These are phyloP conservation scores for Neomorphus geoffroyi DNA, from an alignment of 2,797 vertebrate genomes.

Conservation along the genomic window DNA sequence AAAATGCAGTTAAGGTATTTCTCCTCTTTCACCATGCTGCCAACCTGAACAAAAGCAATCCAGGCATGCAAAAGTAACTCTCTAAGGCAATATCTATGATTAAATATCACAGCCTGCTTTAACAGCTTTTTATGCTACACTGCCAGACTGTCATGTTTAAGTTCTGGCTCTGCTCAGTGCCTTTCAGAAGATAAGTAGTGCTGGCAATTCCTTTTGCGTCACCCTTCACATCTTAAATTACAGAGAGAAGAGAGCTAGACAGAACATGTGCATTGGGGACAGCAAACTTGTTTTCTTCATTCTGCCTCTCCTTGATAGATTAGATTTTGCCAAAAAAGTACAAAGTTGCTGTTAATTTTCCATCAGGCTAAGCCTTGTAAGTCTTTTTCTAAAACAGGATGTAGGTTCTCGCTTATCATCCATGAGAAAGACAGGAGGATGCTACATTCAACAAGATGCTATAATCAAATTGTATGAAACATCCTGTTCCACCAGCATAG, in stretches of 20 bases:
- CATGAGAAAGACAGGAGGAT: not conserved
- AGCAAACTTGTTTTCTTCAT: not conserved
- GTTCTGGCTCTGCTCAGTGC: not conserved
- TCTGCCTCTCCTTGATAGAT: not conserved
- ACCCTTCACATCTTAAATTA: not conserved
- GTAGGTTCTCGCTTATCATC: not conserved
- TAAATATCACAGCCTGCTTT: conserved; percentile 15
- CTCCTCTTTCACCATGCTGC: not conserved
- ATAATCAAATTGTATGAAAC: not conserved
- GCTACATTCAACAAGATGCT: not conserved
- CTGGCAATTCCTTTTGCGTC: not conserved
- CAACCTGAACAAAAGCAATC: conserved; percentile 13
- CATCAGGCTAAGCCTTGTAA: not conserved
- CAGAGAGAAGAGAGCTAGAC: not conserved
- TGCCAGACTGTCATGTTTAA: not conserved
- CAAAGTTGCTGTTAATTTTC: not conserved
- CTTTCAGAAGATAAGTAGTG: not conserved
- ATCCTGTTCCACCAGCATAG: not conserved
- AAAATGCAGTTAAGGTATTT: not conserved
- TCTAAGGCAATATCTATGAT: not conserved
- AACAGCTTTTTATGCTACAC: conserved; percentile 26
- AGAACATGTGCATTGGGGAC: not conserved
- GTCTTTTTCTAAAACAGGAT: not conserved
- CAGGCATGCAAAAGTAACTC: not conserved
- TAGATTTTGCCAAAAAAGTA: too few species aligned